phyloP scores from a whole-genome alignment of 2,888 invertebrate genomes.

The Parnassius glacialis region DNA sequence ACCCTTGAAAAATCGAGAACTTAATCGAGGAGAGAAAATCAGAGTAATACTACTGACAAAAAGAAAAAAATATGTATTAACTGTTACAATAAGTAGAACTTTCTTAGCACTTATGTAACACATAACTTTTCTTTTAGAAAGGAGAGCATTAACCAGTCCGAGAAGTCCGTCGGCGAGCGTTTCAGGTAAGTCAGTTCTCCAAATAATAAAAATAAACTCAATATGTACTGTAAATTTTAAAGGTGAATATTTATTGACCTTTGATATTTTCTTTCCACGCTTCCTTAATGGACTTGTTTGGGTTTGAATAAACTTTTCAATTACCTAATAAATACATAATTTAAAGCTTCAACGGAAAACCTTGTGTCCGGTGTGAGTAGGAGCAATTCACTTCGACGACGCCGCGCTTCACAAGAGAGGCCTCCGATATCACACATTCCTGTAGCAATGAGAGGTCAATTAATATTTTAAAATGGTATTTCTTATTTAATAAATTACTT shows the following conservation, averaged over 20 bases:
- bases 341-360: constrained; percentile 67
- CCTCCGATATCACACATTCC: constrained; percentile 74
- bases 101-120: too few species aligned
- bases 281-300: constrained; percentile 32
- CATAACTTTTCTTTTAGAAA: constrained; percentile 51
- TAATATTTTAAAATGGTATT: background rate
- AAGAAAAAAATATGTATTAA: too few species aligned
- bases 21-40: too few species aligned
- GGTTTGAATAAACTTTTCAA: constrained; percentile 32
- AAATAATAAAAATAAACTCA: constrained; percentile 1
- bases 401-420: constrained; percentile 69
- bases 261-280: constrained; percentile 42
- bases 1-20: too few species aligned
- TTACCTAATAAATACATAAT: constrained; percentile 11
- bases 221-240: constrained; percentile 1
- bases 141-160: constrained; percentile 67
- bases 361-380: constrained; percentile 59
- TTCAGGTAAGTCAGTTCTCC: constrained; percentile 53
- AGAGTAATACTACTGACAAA: too few species aligned
- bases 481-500: too few species aligned
- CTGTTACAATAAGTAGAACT: too few species aligned
- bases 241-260: constrained; percentile 4
- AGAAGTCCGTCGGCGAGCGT: constrained; percentile 75
- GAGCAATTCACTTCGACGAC: constrained; percentile 56
- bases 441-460: constrained; percentile 66